A percentile compares a stretch with the other conserved stretches of the same genome.
Evolutionary conservation across 2,797 vertebrate species (phyloP).

Genomic region (Spinibarbus caldwelli): DNA sequence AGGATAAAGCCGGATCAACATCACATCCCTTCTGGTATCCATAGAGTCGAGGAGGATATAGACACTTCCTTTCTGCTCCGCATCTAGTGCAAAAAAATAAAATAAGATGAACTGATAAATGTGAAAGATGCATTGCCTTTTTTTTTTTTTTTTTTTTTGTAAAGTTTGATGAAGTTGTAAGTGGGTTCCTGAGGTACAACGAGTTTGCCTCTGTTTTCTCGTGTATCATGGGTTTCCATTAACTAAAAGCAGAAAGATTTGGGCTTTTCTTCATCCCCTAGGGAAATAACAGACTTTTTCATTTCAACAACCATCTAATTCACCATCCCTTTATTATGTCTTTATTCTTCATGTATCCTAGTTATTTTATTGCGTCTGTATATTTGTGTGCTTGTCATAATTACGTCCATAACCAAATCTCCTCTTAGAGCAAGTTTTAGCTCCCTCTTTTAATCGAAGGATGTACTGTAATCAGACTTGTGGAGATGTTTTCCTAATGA

Average conservation of each 20-base stretch:
- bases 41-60: conserved; percentile 52
- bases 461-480: conserved; percentile 32
- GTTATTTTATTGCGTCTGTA: background rate
- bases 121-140: background rate
- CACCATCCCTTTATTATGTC: background rate
- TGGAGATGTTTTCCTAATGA: conserved; percentile 43
- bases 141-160: no score
- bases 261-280: background rate
- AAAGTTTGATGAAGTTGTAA: background rate
- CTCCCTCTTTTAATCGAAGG: conserved; percentile 37
- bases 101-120: background rate
- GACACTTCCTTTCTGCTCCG: conserved; percentile 14
- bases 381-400: conserved; percentile 43
- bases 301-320: conserved; percentile 3
- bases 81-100: background rate
- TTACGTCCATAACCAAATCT: conserved; percentile 24
- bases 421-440: conserved; percentile 10
- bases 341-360: background rate
- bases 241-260: background rate
- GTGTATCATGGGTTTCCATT: background rate
- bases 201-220: background rate
- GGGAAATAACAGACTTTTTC: background rate
- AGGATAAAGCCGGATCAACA: conserved; percentile 72
- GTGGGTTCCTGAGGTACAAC: background rate
- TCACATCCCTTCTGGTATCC: conserved; percentile 66